Percentiles rank a stretch among this genome's conserved stretches.
These are phyloP conservation scores for Ganaspis brasiliensis DNA, from an alignment of 2,888 invertebrate species.

Conservation along the genomic window DNA sequence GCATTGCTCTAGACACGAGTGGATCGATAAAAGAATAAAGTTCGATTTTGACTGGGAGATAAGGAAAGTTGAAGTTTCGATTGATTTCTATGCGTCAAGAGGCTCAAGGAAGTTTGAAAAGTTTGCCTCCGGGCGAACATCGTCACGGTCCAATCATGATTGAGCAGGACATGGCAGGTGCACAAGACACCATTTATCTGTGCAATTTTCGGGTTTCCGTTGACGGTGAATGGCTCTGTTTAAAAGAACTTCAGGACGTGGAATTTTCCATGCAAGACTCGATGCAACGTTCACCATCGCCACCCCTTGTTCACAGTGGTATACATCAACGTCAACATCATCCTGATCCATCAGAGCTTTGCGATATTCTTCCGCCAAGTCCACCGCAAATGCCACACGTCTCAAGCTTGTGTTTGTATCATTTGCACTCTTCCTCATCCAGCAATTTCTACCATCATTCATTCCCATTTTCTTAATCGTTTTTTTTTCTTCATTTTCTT, in stretches of 20 bases:
- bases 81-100: conserved; percentile 77
- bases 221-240: conserved; percentile 97
- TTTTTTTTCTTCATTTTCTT: not conserved
- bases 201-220: conserved; percentile 99
- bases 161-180: conserved; percentile 89
- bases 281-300: conserved; percentile 84
- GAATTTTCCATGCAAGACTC: conserved; percentile 89
- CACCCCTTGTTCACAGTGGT: conserved; percentile 84
- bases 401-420: conserved; percentile 80
- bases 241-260: conserved; percentile 96
- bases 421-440: conserved; percentile 63
- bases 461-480: not conserved
- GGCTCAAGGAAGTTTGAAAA: conserved; percentile 73
- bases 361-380: conserved; percentile 76
- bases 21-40: conserved; percentile 19
- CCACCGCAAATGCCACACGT: conserved; percentile 79
- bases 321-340: conserved; percentile 70
- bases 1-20: conserved; percentile 11
- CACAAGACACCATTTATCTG: conserved; percentile 97
- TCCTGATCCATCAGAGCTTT: conserved; percentile 74
- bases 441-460: conserved; percentile 14
- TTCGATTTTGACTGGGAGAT: not conserved
- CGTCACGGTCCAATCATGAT: conserved; percentile 78
- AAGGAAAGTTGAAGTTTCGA: conserved; percentile 5
- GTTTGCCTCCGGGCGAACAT: conserved; percentile 74